These are phyloP conservation scores for Drosophila setifemur DNA, from an alignment of 1,140 invertebrate species.

Conservation along the genomic window DNA sequence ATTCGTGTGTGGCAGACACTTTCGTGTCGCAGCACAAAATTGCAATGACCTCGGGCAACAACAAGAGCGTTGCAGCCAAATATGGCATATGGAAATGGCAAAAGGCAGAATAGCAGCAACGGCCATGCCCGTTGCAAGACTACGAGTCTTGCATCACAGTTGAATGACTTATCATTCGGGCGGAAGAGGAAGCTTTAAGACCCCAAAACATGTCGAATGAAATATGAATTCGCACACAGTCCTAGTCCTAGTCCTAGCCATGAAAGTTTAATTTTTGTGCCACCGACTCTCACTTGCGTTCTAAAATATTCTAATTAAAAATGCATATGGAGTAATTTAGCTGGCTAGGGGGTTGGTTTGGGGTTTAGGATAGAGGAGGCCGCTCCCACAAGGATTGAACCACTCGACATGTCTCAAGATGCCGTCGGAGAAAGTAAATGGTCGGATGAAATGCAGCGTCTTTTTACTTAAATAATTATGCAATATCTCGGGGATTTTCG, in stretches of 20 bases:
- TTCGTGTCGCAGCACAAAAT: conserved; percentile 59
- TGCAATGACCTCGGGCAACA: conserved; percentile 70
- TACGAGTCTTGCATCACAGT: conserved; percentile 24
- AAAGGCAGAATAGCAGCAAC: conserved; percentile 19
- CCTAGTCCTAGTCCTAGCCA: too few species aligned
- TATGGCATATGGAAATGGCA: conserved; percentile 23
- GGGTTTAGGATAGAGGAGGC: not conserved
- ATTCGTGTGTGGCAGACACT: conserved; percentile 45
- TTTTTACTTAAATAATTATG: conserved; percentile 73
- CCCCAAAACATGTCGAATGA: conserved; percentile 16
- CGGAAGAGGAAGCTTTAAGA: conserved; percentile 19
- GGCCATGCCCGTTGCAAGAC: not conserved
- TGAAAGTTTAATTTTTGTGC: conserved; percentile 9
- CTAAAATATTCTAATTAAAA: conserved; percentile 45
- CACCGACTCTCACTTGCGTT: conserved; percentile 11
- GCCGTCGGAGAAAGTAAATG: conserved; percentile 52
- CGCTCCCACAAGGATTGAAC: conserved; percentile 24
- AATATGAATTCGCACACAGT: conserved; percentile 30
- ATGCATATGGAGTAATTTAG: conserved; percentile 29
- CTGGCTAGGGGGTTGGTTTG: not conserved
- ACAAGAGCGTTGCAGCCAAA: conserved; percentile 36
- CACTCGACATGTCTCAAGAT: conserved; percentile 75
- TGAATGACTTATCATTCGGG: conserved; percentile 49
- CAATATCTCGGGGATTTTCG: conserved; percentile 41
- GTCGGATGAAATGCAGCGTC: conserved; percentile 25